These are phyloP conservation scores for Oreohelix idahoensis DNA, from an alignment of 1,140 invertebrate genomes.

Conservation along the genomic window DNA sequence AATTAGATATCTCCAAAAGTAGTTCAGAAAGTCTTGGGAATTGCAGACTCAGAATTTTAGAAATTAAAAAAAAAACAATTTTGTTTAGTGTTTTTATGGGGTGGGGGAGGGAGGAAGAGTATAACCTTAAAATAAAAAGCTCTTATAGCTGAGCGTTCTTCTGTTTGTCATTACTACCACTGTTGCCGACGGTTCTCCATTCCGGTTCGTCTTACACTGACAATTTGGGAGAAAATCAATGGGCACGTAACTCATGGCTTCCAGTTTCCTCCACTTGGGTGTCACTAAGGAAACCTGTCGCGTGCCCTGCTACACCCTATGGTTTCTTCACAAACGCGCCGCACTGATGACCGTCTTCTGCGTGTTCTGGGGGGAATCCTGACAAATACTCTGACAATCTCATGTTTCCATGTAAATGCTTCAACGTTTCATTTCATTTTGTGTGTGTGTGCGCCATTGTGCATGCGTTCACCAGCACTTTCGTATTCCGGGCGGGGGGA, in stretches of 20 bases:
- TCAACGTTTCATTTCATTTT: neutral
- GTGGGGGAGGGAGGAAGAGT: too few species aligned
- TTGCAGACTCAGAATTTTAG: too few species aligned
- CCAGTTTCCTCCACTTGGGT: constrained; percentile 1
- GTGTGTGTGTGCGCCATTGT: neutral
- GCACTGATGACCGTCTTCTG: neutral
- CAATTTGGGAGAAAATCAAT: constrained; percentile 13
- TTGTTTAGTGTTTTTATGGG: too few species aligned
- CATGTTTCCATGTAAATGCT: neutral
- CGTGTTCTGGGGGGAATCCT: neutral
- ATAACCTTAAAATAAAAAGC: too few species aligned
- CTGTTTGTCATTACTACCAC: neutral
- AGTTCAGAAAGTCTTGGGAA: too few species aligned
- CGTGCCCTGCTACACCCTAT: constrained; percentile 4
- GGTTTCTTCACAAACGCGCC: constrained; percentile 6
- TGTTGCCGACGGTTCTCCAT: neutral
- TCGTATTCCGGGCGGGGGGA: too few species aligned
- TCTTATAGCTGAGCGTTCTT: too few species aligned
- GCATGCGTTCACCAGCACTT: too few species aligned
- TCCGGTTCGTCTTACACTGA: neutral
- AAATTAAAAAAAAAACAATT: too few species aligned
- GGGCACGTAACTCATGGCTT: constrained; percentile 16
- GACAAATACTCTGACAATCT: neutral
- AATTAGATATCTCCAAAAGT: too few species aligned
- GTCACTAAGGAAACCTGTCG: neutral